Percentiles rank a stretch among this genome's conserved stretches.
These are phyloP conservation scores for Sinocyclocheilus rhinocerous DNA, from an alignment of 2,113 vertebrate species.

Conservation along the genomic window DNA sequence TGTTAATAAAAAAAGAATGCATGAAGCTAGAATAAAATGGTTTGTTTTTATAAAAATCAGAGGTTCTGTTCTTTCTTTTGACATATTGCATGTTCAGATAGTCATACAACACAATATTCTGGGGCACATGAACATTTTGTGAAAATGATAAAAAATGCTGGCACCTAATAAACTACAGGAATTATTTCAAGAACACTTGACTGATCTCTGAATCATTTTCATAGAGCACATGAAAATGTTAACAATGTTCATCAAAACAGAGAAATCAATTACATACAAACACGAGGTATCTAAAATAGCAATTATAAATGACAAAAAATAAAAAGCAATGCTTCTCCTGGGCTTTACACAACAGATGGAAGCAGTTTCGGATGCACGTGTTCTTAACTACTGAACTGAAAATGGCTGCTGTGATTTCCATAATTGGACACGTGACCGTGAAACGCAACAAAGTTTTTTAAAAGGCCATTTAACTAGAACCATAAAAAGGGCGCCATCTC, in stretches of 20 bases:
- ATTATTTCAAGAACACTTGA: not conserved
- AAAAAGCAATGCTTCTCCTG: not conserved
- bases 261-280: not conserved
- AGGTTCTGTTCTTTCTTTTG: not conserved
- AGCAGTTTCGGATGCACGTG: not conserved
- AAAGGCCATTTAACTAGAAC: not conserved
- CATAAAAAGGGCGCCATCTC: not conserved
- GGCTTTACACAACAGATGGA: constrained; percentile 4
- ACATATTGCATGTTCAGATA: not conserved
- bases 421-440: not conserved
- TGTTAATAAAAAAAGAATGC: not conserved
- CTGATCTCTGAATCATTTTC: not conserved
- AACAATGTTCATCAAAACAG: not conserved
- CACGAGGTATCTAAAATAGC: not conserved
- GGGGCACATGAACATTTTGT: no score
- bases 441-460: not conserved
- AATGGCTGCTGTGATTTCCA: not conserved
- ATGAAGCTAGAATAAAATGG: not conserved
- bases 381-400: not conserved
- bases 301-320: not conserved
- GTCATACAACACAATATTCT: not conserved
- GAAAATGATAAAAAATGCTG: no score
- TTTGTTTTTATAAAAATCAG: not conserved
- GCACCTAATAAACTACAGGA: not conserved
- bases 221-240: no score